These are phyloP conservation scores for Aix galericulata DNA, from an alignment of 2,113 vertebrate species.

Conservation along the genomic window DNA sequence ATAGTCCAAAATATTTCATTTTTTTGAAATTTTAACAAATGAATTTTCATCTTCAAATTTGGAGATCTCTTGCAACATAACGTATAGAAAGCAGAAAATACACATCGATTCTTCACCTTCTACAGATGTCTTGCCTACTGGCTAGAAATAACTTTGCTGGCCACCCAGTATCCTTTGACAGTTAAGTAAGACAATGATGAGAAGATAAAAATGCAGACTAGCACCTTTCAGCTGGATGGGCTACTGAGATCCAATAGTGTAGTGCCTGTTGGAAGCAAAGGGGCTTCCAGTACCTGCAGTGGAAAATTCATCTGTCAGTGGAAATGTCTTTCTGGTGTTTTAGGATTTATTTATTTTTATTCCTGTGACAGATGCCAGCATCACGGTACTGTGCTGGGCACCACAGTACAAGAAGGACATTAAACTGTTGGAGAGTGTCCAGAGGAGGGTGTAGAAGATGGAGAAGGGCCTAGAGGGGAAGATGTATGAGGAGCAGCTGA, in stretches of 20 bases:
- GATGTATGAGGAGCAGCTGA: too few relatives aligned
- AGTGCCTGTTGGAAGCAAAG: neutral
- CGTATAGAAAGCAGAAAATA: neutral
- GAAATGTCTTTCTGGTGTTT: neutral
- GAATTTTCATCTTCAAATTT: neutral
- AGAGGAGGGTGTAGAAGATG: too few relatives aligned
- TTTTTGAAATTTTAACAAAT: neutral
- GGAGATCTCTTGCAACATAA: neutral
- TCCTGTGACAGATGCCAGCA: neutral
- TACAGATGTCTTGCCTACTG: neutral
- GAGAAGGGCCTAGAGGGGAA: too few relatives aligned
- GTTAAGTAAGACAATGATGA: neutral
- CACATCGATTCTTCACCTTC: neutral
- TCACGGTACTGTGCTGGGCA: neutral
- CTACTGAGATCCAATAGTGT: neutral
- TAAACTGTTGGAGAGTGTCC: too few relatives aligned
- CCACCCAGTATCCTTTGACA: neutral
- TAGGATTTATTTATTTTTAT: neutral
- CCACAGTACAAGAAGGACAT: too few relatives aligned
- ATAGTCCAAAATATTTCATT: slow-evolving; percentile 36
- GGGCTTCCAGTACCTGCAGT: neutral
- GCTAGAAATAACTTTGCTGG: neutral
- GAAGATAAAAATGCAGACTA: neutral
- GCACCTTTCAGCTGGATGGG: neutral
- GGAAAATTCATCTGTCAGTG: neutral